Base-by-base conservation (phyloP, 2,797 vertebrate species). In the Sebastolobus altivelis region DNA sequence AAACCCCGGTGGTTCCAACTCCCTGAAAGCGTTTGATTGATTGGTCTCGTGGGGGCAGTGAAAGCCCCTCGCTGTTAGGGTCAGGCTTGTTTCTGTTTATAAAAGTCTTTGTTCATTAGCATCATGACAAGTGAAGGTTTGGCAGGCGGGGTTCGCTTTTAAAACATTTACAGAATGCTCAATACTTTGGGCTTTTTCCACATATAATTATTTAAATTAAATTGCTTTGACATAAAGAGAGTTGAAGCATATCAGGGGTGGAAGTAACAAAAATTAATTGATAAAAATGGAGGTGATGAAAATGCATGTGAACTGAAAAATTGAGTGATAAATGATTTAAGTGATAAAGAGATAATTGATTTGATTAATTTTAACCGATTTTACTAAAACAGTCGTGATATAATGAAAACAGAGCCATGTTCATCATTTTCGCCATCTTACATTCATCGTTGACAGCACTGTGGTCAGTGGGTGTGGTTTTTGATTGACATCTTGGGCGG, bases 1-100 rank as follows among this genome's bases (percentile, higher is more conserved):
- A 33, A 16, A 29, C 59, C 2, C n/a, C 2, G 0, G 62, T 22
- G 63, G 43, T 59, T 75, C 70, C 74, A 68, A 49, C 68, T 88
- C 83, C 82, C 78, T 2, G 78, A 74, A 40, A 58, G 73, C 3
- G 2, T 14, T 81, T 81, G 87, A 88, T 77, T 90, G 87, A 90
- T 91, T 78, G 33, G 83, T 25, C 90, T 79, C 87, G 9, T 2
- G 81, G 16, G 90, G 77, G 75, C 80, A 38, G 80, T 88, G 46
- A 92, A 90, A 65, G 70, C 62, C 80, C 3, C 75, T 85, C 56
- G 3, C 70, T 55, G 81, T 77, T 77, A 20, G 69, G 77, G 79
- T 75, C 69, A 35, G 65, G 20, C 46, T 72, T 61, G 81, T 86
- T 79, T 80, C 83, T 81, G 79, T 86, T 87, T 84, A 37, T 60